phyloP scores from a whole-genome alignment of 2,888 invertebrate species.

The Cosmopolites sordidus region DNA sequence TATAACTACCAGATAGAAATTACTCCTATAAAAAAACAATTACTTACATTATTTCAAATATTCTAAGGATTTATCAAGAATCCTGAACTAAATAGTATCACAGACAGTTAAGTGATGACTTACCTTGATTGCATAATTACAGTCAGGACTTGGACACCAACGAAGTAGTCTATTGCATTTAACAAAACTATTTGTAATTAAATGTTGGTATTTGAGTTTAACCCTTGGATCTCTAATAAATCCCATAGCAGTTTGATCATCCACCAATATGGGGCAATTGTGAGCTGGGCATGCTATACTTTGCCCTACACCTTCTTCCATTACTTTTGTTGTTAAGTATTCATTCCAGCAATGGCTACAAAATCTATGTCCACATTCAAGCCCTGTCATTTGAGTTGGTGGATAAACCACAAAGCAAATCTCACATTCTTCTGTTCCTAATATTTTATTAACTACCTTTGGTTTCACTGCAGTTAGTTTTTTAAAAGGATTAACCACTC shows the following conservation, averaged over 20 bases:
- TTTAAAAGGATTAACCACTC: slow-evolving; percentile 90
- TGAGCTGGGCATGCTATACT: slow-evolving; percentile 97
- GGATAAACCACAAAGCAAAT: slow-evolving; percentile 85
- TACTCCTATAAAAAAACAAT: too few species aligned
- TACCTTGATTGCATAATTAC: slow-evolving; percentile 87
- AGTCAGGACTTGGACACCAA: slow-evolving; percentile 99
- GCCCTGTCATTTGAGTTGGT: slow-evolving; percentile 81
- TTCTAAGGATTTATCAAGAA: too few species aligned
- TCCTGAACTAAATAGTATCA: too few species aligned
- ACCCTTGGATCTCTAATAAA: slow-evolving; percentile 82
- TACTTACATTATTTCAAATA: too few species aligned
- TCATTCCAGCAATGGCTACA: slow-evolving; percentile 95
- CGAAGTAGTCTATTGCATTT: slow-evolving; percentile 95
- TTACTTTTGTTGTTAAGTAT: slow-evolving; percentile 96
- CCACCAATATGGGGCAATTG: slow-evolving; percentile 94
- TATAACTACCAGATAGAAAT: too few species aligned
- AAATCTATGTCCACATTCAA: slow-evolving; percentile 96
- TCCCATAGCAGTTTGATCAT: slow-evolving; percentile 94
- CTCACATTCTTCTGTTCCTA: slow-evolving; percentile 85
- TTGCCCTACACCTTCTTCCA: slow-evolving; percentile 95
- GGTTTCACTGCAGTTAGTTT: slow-evolving; percentile 64
- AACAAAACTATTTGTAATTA: slow-evolving; percentile 98
- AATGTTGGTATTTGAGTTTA: slow-evolving; percentile 91
- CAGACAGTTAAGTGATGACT: too few species aligned
- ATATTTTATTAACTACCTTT: slow-evolving; percentile 65